phyloP scores from a whole-genome alignment of 1,140 invertebrate genomes.

The Proctacanthus coquilletti region DNA sequence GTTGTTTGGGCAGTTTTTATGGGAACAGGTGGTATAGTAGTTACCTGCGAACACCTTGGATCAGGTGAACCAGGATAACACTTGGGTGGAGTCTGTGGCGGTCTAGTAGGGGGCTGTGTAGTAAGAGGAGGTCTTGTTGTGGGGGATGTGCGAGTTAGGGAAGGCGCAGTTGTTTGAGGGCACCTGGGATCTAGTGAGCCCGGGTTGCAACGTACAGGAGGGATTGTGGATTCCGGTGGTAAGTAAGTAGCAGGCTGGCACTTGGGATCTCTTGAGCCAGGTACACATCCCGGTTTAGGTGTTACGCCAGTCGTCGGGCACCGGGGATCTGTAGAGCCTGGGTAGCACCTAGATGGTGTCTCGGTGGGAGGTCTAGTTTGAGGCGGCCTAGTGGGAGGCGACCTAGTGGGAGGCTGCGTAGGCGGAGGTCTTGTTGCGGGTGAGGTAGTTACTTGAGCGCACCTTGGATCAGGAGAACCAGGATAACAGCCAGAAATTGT shows the following conservation, averaged over 20 bases:
- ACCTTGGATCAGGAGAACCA: slow-evolving; percentile 32
- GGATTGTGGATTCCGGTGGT: no score
- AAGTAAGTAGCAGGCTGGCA: slow-evolving; percentile 19
- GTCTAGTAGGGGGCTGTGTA: no score
- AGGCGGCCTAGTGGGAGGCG: slow-evolving; percentile 11
- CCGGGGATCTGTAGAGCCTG: slow-evolving; percentile 30
- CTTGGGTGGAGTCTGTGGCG: slow-evolving; percentile 6
- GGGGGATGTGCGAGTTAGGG: slow-evolving; percentile 10
- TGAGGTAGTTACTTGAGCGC: slow-evolving; percentile 17
- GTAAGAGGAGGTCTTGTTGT: slow-evolving; percentile 15
- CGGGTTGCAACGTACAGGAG: slow-evolving; percentile 15
- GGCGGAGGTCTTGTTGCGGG: slow-evolving; percentile 9
- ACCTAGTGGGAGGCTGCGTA: slow-evolving; percentile 29
- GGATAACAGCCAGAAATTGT: slow-evolving; percentile 24
- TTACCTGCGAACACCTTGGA: slow-evolving; percentile 8
- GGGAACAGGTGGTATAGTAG: slow-evolving; percentile 31
- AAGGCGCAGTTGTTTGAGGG: slow-evolving; percentile 16
- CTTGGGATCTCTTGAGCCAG: slow-evolving; percentile 30
- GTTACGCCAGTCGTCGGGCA: slow-evolving; percentile 23
- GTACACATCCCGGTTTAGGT: slow-evolving; percentile 19
- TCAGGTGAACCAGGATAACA: slow-evolving; percentile 28
- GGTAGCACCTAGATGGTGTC: slow-evolving; percentile 21
- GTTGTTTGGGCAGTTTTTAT: slow-evolving; percentile 19
- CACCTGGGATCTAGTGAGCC: slow-evolving; percentile 30
- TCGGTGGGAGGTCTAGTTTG: slow-evolving; percentile 13